Conservation (phyloP, 2,113 vertebrate species). For the Xenus cinereus region DNA sequence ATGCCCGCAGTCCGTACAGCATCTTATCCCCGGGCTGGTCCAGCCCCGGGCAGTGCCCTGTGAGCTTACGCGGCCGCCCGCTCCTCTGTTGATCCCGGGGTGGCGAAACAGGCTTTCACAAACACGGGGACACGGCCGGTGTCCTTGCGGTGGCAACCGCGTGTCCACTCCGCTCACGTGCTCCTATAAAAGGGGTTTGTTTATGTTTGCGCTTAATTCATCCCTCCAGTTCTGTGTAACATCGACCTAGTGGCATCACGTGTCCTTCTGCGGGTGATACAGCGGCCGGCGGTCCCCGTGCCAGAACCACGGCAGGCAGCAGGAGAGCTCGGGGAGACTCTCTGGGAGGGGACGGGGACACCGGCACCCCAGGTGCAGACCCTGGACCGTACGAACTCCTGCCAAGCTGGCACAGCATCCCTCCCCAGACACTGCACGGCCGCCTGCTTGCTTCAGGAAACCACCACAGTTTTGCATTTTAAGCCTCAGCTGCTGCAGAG, state of each 20-base stretch:
- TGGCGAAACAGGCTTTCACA: not conserved
- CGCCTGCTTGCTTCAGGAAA: not conserved
- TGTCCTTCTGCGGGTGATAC: not conserved
- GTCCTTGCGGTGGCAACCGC: not conserved
- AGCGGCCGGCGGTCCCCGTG: not conserved
- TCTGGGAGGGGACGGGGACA: not conserved
- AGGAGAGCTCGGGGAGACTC: not conserved
- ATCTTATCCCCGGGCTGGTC: not conserved
- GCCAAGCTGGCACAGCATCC: rapidly evolving
- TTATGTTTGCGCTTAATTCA: not conserved
- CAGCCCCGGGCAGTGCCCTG: not conserved
- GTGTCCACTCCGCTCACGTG: not conserved
- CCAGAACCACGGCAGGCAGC: not conserved
- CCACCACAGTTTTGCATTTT: not conserved
- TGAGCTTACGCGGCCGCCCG: not conserved
- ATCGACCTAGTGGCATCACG: not conserved
- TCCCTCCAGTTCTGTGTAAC: not conserved
- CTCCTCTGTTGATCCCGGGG: not conserved
- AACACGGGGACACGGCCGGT: not conserved
- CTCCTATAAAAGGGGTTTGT: not conserved
- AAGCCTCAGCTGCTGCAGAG: not conserved
- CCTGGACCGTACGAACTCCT: not conserved
- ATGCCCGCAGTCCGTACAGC: not conserved
- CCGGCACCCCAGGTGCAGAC: not conserved
- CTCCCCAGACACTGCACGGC: rapidly evolving